Conservation (phyloP, 2,113 vertebrate species). For the Centropus bengalensis region DNA sequence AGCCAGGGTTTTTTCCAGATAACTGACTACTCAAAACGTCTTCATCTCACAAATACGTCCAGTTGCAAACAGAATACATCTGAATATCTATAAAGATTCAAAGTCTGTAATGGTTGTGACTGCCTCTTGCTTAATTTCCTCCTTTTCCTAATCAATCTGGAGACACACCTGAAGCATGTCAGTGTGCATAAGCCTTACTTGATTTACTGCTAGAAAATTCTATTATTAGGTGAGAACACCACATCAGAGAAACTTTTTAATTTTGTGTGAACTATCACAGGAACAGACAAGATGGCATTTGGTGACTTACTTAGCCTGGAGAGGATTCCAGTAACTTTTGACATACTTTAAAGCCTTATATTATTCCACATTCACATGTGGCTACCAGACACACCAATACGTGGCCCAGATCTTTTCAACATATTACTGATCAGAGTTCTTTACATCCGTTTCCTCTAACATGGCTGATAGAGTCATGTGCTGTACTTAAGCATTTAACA, state of each 20-base stretch:
- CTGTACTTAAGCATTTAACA: not conserved
- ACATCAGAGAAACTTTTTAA: not conserved
- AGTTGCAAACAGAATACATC: not conserved
- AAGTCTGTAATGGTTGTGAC: not conserved
- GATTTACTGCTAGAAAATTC: not conserved
- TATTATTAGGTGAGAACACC: not conserved
- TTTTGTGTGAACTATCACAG: not conserved
- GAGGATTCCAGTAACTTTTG: not conserved
- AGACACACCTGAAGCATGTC: not conserved
- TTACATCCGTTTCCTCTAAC: not conserved
- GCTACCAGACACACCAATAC: not conserved
- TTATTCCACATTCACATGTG: accelerated
- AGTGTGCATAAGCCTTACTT: not conserved
- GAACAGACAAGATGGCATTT: not conserved
- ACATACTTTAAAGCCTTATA: not conserved
- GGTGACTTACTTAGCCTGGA: not conserved
- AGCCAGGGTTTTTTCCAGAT: not conserved
- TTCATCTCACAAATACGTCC: not conserved
- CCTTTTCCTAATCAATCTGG: not conserved
- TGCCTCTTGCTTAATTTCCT: not conserved
- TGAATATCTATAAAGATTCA: not conserved
- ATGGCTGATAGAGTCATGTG: not conserved
- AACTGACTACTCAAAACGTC: not conserved
- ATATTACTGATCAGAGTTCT: not conserved
- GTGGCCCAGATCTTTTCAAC: not conserved